Evolutionary conservation across 2,113 vertebrate species (phyloP), one percentile per base, ranked within the genome.

Genomic region (Numida meleagris): DNA sequence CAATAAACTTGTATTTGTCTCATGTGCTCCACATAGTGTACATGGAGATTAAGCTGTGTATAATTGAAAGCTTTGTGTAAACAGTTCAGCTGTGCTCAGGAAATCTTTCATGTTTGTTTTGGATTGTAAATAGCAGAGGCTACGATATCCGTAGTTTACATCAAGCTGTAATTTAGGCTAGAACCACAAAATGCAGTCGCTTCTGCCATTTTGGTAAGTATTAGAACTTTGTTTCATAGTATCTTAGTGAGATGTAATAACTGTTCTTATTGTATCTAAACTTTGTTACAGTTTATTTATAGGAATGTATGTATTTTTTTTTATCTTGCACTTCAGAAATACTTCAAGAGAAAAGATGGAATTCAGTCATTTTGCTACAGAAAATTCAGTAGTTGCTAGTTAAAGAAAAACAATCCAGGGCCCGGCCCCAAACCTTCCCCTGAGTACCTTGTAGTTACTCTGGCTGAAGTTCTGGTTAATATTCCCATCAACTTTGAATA

Each of bases 141-240:
- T 92, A 45, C 25, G 61, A 70, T 81, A 78, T 48, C 74, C 85
- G 3, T 93, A 70, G 73, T 94, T 88, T 85, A 82, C 21, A 12
- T 94, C 67, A 75, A 87, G 27, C 81, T 91, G 14, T 96, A 91
- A 96, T 96, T 96, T 92, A 85, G 91, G 81, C 73, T 94, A 82
- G 33, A 73, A 80, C 89, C 86, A 79, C 88, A 82, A 79, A 85
- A 85, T 73, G 29, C 75, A 74, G 42, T 59, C 63, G 50, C 58
- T 87, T 82, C 80, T 88, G 59, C 33, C 89, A 62, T 86, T 93
- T 91, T 73, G 50, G 33, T 82, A 85, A 82, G 42, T 70, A 57
- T 24, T 66, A 8, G 3, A 79, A 59, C 85, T 85, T 82, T 91
- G 36, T 25, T 92, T 85, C 68, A 86, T 63, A 58, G 8, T 36